phyloP scores from a whole-genome alignment of 2,888 invertebrate species.

The Clepsis dumicolana region DNA sequence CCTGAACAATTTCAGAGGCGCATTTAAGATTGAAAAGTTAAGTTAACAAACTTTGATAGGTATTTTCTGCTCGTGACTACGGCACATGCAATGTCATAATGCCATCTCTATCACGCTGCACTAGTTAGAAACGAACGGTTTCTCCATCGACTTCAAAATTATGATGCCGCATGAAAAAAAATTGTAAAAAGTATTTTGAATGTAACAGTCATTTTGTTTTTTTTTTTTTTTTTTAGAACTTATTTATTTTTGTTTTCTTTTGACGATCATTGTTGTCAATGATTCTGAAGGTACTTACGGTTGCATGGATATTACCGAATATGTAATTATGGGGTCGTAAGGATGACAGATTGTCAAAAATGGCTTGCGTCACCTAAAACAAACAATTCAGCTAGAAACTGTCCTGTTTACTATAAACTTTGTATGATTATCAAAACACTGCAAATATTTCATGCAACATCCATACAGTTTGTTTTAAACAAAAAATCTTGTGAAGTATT shows the following conservation, averaged over 20 bases:
- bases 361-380: background rate
- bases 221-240: slow-evolving; percentile 12
- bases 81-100: no score
- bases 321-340: slow-evolving; percentile 1
- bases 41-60: no score
- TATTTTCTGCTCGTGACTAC: no score
- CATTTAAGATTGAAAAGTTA: no score
- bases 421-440: background rate
- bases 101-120: no score
- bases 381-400: background rate
- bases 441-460: background rate
- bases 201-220: slow-evolving; percentile 16
- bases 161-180: background rate
- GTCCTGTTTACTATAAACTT: background rate
- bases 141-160: background rate
- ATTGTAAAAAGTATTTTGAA: slow-evolving; percentile 16
- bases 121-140: background rate
- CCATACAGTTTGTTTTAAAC: background rate
- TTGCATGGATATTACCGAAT: slow-evolving; percentile 1
- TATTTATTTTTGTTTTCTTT: slow-evolving; percentile 17
- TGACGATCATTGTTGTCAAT: background rate
- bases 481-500: no score
- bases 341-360: background rate
- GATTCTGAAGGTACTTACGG: slow-evolving; percentile 9
- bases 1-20: no score